These are phyloP conservation scores for Cossypha caffra DNA, from an alignment of 2,797 vertebrate species.

Conservation along the genomic window DNA sequence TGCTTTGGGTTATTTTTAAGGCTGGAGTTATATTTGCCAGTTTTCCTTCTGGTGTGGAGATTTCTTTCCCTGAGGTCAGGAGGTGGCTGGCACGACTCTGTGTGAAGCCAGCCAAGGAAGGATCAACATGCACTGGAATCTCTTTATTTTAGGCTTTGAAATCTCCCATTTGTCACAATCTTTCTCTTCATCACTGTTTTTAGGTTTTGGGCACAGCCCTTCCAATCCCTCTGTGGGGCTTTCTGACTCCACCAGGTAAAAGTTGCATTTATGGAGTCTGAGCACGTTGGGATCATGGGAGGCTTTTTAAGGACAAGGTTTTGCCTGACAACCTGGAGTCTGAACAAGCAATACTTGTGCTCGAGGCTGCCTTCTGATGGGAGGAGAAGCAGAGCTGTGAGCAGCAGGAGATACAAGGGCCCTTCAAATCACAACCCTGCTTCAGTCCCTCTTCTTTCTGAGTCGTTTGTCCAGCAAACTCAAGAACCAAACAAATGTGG, in stretches of 20 bases:
- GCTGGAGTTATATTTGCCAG: not conserved
- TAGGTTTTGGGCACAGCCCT: not conserved
- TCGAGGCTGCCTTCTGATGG: not conserved
- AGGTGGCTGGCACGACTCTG: fast-evolving
- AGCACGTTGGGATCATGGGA: not conserved
- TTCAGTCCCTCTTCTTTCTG: not conserved
- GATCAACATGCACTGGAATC: not conserved
- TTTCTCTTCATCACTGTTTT: not conserved
- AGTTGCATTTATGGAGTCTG: not conserved
- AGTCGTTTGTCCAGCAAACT: not conserved
- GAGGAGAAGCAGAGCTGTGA: not conserved
- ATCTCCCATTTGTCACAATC: not conserved
- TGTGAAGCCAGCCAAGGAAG: not conserved
- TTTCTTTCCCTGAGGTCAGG: not conserved
- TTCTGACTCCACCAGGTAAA: not conserved
- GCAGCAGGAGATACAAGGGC: not conserved
- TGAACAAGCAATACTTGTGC: not conserved
- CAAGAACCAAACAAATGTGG: not conserved
- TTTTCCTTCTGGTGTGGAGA: not conserved
- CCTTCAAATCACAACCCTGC: not conserved
- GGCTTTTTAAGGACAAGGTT: not conserved
- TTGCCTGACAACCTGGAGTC: not conserved
- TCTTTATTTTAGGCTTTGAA: not conserved
- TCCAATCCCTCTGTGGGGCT: fast-evolving
- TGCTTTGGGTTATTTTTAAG: not conserved